phyloP scores from a whole-genome alignment of 2,888 invertebrate species.

The Ichneumon xanthorius region DNA sequence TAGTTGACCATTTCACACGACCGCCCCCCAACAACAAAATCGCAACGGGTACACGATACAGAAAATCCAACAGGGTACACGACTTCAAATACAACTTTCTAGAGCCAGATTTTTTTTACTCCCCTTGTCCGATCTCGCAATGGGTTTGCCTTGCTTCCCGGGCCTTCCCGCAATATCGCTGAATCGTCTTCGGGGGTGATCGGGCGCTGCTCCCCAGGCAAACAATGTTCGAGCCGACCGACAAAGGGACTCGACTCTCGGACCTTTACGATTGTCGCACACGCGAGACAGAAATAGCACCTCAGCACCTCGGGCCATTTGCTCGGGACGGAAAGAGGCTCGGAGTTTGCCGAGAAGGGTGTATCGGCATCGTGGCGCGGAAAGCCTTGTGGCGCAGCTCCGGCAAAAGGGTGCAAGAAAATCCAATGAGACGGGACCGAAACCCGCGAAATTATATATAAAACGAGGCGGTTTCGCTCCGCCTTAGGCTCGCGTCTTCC shows the following conservation, averaged over 20 bases:
- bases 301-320: slow-evolving; percentile 22
- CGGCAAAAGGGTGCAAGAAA: slow-evolving; percentile 37
- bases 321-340: slow-evolving; percentile 30
- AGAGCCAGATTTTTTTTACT: background rate
- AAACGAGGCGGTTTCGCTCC: slow-evolving; percentile 70
- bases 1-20: too few relatives aligned
- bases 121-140: background rate
- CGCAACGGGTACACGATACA: background rate
- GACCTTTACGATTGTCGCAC: slow-evolving; percentile 59
- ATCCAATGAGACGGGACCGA: slow-evolving; percentile 34
- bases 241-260: slow-evolving; percentile 46
- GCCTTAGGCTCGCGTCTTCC: slow-evolving; percentile 65
- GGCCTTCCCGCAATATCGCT: slow-evolving; percentile 43
- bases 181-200: slow-evolving; percentile 17
- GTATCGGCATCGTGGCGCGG: slow-evolving; percentile 12
- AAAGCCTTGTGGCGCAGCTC: slow-evolving; percentile 1
- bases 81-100: background rate
- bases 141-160: background rate
- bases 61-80: background rate
- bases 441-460: slow-evolving; percentile 66
- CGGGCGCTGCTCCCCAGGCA: slow-evolving; percentile 47
- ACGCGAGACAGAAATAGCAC: slow-evolving; percentile 1
- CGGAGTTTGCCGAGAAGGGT: slow-evolving; percentile 39
- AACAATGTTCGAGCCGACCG: slow-evolving; percentile 55
- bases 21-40: too few relatives aligned